A percentile compares a stretch with the other conserved stretches of the same genome.
Evolutionary conservation across 2,888 invertebrate genomes (phyloP).

Genomic region (Pristionchus mayeri): DNA sequence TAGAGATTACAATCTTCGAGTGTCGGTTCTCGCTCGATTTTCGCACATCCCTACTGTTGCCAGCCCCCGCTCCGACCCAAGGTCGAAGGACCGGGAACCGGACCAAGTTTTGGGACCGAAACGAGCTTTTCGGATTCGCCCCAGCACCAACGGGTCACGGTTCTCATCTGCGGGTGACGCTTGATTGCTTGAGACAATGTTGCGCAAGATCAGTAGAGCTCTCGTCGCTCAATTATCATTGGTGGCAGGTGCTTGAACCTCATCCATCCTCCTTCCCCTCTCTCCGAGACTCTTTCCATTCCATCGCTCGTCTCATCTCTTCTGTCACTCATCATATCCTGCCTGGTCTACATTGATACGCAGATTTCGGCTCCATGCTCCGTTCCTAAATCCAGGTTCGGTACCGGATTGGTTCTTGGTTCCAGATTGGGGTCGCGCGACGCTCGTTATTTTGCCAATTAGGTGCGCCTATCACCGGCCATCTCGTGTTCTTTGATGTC

Average conservation of each 20-base stretch:
- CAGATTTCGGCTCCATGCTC: background rate
- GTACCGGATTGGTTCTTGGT: background rate
- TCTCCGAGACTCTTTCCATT: background rate
- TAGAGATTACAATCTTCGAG: background rate
- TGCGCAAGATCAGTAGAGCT: slow-evolving; percentile 38
- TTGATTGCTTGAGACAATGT: background rate
- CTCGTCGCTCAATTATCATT: slow-evolving; percentile 31
- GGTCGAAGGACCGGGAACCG: background rate
- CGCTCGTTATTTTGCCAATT: slow-evolving; percentile 1
- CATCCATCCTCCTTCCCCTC: background rate
- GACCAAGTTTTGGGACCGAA: no score
- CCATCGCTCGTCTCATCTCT: background rate
- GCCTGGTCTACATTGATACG: background rate
- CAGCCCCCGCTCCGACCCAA: background rate
- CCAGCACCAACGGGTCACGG: background rate
- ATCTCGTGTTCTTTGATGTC: slow-evolving; percentile 34
- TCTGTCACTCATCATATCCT: slow-evolving; percentile 37
- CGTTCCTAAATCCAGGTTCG: background rate
- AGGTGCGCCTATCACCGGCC: slow-evolving; percentile 26
- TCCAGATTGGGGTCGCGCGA: background rate
- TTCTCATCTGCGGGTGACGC: background rate
- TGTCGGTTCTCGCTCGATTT: slow-evolving; percentile 35
- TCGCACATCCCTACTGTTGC: slow-evolving; percentile 39
- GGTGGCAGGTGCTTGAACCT: slow-evolving; percentile 9
- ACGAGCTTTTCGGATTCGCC: no score